A percentile compares a stretch with the other conserved stretches of the same genome.
phyloP scores from a whole-genome alignment of 2,888 invertebrate genomes.

The Hipparchia semele region DNA sequence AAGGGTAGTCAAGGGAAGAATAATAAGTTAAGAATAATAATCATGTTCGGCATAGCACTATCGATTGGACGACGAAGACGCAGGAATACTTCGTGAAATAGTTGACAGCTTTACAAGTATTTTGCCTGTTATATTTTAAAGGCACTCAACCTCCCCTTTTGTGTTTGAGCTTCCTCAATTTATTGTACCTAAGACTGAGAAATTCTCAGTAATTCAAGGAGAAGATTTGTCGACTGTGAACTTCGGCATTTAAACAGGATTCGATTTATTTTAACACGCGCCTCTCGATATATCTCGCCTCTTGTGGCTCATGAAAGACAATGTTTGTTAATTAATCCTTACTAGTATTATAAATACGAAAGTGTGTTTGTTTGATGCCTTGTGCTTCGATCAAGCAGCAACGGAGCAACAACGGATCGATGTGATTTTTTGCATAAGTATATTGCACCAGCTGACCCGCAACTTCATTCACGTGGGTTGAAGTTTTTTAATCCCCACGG shows the following conservation, averaged over 20 bases:
- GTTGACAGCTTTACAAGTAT: conserved; percentile 22
- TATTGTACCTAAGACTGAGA: conserved; percentile 45
- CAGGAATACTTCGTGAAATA: background rate
- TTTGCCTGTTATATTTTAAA: conserved; percentile 36
- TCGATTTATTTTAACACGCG: conserved; percentile 62
- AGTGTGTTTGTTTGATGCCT: background rate
- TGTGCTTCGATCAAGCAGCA: background rate
- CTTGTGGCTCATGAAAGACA: conserved; percentile 13
- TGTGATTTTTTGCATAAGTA: no score
- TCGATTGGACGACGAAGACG: no score
- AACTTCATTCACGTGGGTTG: no score
- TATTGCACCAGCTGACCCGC: no score
- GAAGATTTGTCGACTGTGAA: conserved; percentile 48
- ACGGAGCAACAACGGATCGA: background rate
- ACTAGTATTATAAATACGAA: no score
- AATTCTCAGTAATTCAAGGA: conserved; percentile 54
- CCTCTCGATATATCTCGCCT: conserved; percentile 33
- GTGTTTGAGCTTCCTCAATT: conserved; percentile 1
- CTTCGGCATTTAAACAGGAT: conserved; percentile 70
- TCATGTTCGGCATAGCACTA: no score
- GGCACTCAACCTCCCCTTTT: background rate
- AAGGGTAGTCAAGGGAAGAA: no score
- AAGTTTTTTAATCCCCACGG: no score
- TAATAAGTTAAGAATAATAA: no score
- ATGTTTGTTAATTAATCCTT: conserved; percentile 1